phyloP scores from a whole-genome alignment of 2,888 invertebrate genomes.

The Fabriciana adippe region DNA sequence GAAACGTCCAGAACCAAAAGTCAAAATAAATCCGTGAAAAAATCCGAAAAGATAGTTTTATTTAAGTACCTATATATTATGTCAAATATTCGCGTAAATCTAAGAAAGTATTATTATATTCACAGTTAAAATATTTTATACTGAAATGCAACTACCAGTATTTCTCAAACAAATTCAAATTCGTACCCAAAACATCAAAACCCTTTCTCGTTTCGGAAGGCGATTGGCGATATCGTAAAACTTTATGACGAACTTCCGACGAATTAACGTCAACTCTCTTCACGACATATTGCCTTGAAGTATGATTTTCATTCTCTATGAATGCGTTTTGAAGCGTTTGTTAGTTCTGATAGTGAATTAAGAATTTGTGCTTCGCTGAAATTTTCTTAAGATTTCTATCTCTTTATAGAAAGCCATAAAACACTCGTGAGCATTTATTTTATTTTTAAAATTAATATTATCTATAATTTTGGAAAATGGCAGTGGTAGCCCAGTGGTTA shows the following conservation, averaged over 20 bases:
- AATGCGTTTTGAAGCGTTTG: not conserved
- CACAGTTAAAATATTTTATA: not conserved
- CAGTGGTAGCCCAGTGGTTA: too few relatives aligned
- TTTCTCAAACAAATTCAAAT: conserved; percentile 26
- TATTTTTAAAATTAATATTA: too few relatives aligned
- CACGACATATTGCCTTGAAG: conserved; percentile 43
- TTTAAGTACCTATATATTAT: too few relatives aligned
- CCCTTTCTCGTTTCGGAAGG: conserved; percentile 72
- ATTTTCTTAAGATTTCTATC: not conserved
- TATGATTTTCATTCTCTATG: conserved; percentile 25
- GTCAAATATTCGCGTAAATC: too few relatives aligned
- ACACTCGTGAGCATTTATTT: too few relatives aligned
- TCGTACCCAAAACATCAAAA: conserved; percentile 46
- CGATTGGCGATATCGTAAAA: conserved; percentile 74
- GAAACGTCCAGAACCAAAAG: too few relatives aligned
- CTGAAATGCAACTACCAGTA: conserved; percentile 20
- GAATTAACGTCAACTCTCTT: conserved; percentile 62
- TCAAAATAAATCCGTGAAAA: too few relatives aligned
- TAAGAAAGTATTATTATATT: too few relatives aligned
- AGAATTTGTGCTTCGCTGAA: too few relatives aligned
- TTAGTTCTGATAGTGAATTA: too few relatives aligned
- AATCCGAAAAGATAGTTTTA: too few relatives aligned
- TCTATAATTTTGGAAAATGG: too few relatives aligned
- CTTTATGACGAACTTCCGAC: conserved; percentile 76
- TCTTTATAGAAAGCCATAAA: not conserved